These are phyloP conservation scores for Eueremaeus valkanovi DNA, from an alignment of 2,888 invertebrate species.

Conservation along the genomic window DNA sequence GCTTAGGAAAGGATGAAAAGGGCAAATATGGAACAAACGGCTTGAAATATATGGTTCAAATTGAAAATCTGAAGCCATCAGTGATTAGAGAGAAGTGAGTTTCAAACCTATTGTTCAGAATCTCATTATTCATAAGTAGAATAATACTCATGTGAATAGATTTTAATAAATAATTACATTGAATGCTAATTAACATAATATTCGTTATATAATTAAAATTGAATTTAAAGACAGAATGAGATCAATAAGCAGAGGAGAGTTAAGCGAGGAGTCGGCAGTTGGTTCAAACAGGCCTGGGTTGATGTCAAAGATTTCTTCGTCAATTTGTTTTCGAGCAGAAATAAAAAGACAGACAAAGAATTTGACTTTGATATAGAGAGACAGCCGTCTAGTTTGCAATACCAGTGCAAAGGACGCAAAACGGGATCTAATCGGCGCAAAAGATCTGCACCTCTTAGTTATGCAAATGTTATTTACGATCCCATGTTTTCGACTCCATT, in stretches of 20 bases:
- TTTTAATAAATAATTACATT: background rate
- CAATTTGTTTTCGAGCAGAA: slow-evolving; percentile 14
- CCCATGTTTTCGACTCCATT: slow-evolving; percentile 42
- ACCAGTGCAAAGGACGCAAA: slow-evolving; percentile 5
- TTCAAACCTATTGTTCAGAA: background rate
- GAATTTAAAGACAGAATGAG: background rate
- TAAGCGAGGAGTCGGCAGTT: slow-evolving; percentile 8
- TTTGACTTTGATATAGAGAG: slow-evolving; percentile 27
- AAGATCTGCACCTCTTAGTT: background rate
- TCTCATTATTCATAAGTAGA: background rate
- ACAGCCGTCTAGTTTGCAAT: background rate
- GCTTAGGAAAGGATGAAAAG: slow-evolving; percentile 41
- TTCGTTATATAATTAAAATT: too few relatives aligned
- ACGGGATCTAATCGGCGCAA: background rate
- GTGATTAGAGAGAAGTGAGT: slow-evolving; percentile 22
- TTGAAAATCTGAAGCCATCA: slow-evolving; percentile 25
- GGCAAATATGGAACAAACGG: slow-evolving; percentile 19
- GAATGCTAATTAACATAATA: background rate
- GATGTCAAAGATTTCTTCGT: slow-evolving; percentile 39
- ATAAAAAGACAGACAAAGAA: background rate
- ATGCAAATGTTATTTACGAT: slow-evolving; percentile 29
- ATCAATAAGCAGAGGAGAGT: background rate
- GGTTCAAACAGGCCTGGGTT: slow-evolving; percentile 38
- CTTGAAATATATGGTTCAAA: slow-evolving; percentile 41
- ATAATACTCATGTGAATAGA: background rate